A percentile compares a stretch with the other conserved stretches of the same genome.
Evolutionary conservation across 2,888 invertebrate genomes (phyloP).

Genomic region (Heteropelma amictum): DNA sequence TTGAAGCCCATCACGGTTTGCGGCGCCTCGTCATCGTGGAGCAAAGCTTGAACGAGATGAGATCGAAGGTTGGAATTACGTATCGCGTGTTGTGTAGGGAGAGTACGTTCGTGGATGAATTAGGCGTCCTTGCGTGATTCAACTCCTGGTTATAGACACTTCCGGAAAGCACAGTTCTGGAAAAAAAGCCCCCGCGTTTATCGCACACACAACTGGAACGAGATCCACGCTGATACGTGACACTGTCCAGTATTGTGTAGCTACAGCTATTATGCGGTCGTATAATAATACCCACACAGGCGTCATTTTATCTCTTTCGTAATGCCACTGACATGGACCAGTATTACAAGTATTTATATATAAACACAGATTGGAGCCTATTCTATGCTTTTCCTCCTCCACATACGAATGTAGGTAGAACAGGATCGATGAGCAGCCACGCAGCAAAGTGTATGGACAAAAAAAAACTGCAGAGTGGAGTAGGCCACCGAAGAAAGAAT

Average conservation of each 20-base stretch:
- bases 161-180: conserved; percentile 42
- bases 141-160: conserved; percentile 48
- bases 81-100: neutral
- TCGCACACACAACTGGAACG: neutral
- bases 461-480: conserved; percentile 18
- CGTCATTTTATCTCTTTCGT: conserved; percentile 8
- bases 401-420: neutral
- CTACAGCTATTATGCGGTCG: neutral
- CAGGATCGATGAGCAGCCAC: conserved; percentile 49
- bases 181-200: conserved; percentile 14
- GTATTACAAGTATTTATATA: no score
- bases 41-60: no score
- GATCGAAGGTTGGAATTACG: neutral
- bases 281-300: conserved; percentile 1
- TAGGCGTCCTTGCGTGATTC: conserved; percentile 39
- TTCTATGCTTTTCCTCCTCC: no score
- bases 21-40: no score
- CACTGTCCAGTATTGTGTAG: neutral
- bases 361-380: no score
- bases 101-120: conserved; percentile 16
- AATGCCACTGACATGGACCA: conserved; percentile 16
- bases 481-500: conserved; percentile 24
- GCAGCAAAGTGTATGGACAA: conserved; percentile 13
- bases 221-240: neutral
- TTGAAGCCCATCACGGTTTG: no score